Conservation (phyloP, 2,113 vertebrate genomes). For the Boulengeromyrus knoepffleri region DNA sequence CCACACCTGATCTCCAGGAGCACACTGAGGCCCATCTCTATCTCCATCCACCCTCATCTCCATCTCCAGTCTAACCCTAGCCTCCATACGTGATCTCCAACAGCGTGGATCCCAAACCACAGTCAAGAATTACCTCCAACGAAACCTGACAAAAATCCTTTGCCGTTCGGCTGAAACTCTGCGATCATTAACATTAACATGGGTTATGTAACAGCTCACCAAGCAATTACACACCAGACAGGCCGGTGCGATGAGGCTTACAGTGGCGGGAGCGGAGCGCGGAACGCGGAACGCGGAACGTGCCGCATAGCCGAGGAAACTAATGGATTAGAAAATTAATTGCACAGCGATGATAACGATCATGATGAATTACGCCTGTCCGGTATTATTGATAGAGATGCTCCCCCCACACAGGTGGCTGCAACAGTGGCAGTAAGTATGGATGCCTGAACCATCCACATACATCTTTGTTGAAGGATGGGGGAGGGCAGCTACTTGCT, state of each 20-base stretch:
- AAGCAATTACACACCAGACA: constrained; percentile 47
- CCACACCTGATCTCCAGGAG: not conserved
- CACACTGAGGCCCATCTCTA: not conserved
- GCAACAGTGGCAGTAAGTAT: not conserved
- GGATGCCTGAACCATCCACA: not conserved
- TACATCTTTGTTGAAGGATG: not conserved
- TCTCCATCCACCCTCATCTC: not conserved
- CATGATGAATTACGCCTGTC: constrained; percentile 48
- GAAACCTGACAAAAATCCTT: constrained; percentile 9
- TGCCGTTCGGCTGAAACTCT: constrained; percentile 1
- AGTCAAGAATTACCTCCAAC: not conserved
- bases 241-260: constrained; percentile 35
- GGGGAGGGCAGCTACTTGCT: not conserved
- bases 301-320: constrained; percentile 32
- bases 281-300: not conserved
- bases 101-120: not conserved
- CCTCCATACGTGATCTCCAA: not conserved
- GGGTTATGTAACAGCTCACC: constrained; percentile 41
- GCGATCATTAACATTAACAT: constrained; percentile 43
- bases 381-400: constrained; percentile 38
- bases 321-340: constrained; percentile 58
- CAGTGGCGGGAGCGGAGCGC: constrained; percentile 36
- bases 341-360: constrained; percentile 45
- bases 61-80: not conserved
- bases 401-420: constrained; percentile 20